A percentile compares a stretch with the other conserved stretches of the same genome.
Evolutionary conservation across 2,797 vertebrate genomes (phyloP).

Genomic region (Pipistrellus pipistrellus): DNA sequence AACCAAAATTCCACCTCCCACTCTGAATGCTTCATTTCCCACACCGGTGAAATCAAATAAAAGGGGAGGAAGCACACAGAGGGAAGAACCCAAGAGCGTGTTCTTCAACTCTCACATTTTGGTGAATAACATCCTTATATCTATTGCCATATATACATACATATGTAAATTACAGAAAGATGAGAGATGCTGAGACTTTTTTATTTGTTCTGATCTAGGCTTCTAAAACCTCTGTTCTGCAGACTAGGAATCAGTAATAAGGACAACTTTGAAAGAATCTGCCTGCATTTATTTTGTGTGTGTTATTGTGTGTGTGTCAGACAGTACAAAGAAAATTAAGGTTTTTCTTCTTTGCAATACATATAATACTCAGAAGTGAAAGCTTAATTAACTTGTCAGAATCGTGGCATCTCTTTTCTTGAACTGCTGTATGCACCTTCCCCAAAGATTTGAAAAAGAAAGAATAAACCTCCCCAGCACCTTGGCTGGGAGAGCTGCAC

Average conservation of each 20-base stretch:
- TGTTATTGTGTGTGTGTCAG: conserved; percentile 85
- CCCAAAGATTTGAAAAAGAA: conserved; percentile 85
- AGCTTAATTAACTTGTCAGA: conserved; percentile 92
- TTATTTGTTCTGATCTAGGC: conserved; percentile 86
- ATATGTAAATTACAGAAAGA: conserved; percentile 75
- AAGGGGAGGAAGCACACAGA: neutral
- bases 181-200: conserved; percentile 83
- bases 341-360: conserved; percentile 87
- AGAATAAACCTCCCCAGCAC: conserved; percentile 71
- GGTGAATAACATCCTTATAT: conserved; percentile 45
- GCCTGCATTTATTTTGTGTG: conserved; percentile 89
- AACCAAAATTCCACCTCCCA: neutral
- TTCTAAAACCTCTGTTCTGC: conserved; percentile 86
- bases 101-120: conserved; percentile 23
- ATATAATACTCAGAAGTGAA: conserved; percentile 91
- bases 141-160: conserved; percentile 58
- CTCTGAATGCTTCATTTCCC: neutral
- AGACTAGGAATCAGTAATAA: conserved; percentile 88
- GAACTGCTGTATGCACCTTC: conserved; percentile 89
- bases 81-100: neutral
- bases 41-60: neutral
- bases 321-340: conserved; percentile 91
- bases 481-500: conserved; percentile 78
- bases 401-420: conserved; percentile 88
- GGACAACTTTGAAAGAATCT: conserved; percentile 89